Evolutionary conservation across 2,797 vertebrate genomes (phyloP), one percentile per base, ranked within the genome.

Genomic region (Linurgus olivaceus): DNA sequence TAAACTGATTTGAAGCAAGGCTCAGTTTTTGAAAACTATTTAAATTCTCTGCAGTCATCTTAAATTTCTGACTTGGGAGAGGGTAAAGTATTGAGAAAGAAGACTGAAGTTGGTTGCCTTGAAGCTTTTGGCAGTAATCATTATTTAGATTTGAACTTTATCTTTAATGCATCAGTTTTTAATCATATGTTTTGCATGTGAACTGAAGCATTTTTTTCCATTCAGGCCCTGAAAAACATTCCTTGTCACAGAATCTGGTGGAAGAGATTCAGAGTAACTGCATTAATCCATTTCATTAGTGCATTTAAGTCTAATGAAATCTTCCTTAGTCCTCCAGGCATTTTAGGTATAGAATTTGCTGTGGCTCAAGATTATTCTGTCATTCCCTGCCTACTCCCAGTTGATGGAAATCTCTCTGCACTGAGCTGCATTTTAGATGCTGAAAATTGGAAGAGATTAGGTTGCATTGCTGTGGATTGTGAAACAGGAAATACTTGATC

Each of bases 261-360:
- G 88, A 95, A 7, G 31, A 93, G 54, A 79, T 63, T 95, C 73
- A 78, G 83, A 81, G 75, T 83, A 97, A 91, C 83, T 78, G 66
- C 70, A 86, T 94, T 96, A 95, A 96, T 73, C 67, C 73, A 77
- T 86, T 96, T 96, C 81, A 95, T 91, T 94, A 92, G 75, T 40
- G 44, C 73, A 82, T 75, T 96, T 93, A 91, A 67, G 23, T 71
- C 88, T 95, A 97, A 97, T 91, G 73, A 96, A 95, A 97, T 95
- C 94, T 95, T 96, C 42, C 3, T 82, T 81, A 91, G 70, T 74
- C 94, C 88, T 91, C 45, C 58, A 77, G 93, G 90, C 45, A 3
- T 59, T 92, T 92, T 90, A 72, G 66, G 85, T 88, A 85, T 66
- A 95, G 89, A 92, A 92, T 97, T 86, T 88, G 72, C 82, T 82